Conservation (phyloP, 23 tunicate species). For the Trididemnum clinides region DNA sequence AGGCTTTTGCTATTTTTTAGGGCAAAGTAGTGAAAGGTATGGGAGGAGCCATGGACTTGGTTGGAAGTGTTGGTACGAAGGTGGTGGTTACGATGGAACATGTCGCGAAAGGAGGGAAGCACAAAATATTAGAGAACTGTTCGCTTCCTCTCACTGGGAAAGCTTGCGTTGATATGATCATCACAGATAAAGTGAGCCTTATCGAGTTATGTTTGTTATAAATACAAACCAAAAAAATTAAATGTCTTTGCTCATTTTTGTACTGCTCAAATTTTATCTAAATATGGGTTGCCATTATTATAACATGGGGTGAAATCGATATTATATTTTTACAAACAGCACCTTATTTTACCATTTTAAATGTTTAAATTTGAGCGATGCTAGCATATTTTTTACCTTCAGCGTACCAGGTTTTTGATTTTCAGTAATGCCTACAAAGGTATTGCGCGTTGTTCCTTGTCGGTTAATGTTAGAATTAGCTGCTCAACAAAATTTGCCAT, state of each 20-base stretch:
- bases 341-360: neutral
- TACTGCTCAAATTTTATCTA: too few relatives aligned
- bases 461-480: too few relatives aligned
- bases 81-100: slow-evolving; percentile 99
- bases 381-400: too few relatives aligned
- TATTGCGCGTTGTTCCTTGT: too few relatives aligned
- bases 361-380: too few relatives aligned
- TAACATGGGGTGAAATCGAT: slow-evolving; percentile 70
- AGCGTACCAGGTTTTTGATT: too few relatives aligned
- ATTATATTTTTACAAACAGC: neutral
- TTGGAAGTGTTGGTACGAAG: slow-evolving; percentile 84
- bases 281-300: slow-evolving; percentile 84
- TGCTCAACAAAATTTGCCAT: too few relatives aligned
- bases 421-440: too few relatives aligned
- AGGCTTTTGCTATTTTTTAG: too few relatives aligned
- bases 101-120: slow-evolving; percentile 90
- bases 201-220: neutral
- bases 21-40: slow-evolving; percentile 97
- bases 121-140: slow-evolving; percentile 82
- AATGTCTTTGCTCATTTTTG: too few relatives aligned
- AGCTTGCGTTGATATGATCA: slow-evolving; percentile 86
- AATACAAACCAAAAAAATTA: too few relatives aligned
- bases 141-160: slow-evolving; percentile 89
- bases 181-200: slow-evolving; percentile 77
- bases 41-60: slow-evolving; percentile 99